Evolutionary conservation across 2,797 vertebrate genomes (phyloP), one percentile per base, ranked within the genome.

Genomic region (Babyrousa celebensis): DNA sequence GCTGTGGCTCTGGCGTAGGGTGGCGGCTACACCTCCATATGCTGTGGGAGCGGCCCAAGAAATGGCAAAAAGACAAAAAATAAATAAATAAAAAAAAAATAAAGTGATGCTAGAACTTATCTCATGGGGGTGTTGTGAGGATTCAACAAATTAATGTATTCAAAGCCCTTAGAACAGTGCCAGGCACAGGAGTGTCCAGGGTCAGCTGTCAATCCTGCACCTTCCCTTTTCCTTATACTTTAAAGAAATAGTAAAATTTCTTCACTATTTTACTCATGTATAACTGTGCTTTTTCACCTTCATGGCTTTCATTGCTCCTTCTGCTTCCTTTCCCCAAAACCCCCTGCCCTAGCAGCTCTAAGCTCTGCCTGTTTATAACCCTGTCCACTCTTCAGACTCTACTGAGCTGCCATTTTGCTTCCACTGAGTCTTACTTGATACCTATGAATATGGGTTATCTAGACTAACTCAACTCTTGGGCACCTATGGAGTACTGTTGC

Each of bases 201-300:
- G 4, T 6, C 65, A 68, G 63, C 10, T 32, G 36, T 63, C 21
- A 83, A 43, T 32, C 21, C 21, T 0, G 1, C 40, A 70, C 20
- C 16, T 54, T 83, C 48, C 12, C 5, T 80, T 27, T 43, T 78
- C 4, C 58, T 83, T 67, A 36, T 60, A 62, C 7, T 9, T 83
- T 72, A 67, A 77, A 36, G 90, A 36, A 78, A 40, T 15, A 72
- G 15, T 3, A 63, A 10, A 63, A 67, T 29, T 40, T 21, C 80
- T 29, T 85, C 87, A 70, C 21, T 65, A 9, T 68, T 71, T 74
- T 60, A 16, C 4, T 75, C 32, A 5, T 7, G 10, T 91, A 29
- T 29, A 91, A 56, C 48, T 93, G 60, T n/a, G 20, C 23, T 60
- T 93, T 94, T 67, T 58, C 23, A 70, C 32, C 6, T 88, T 67